Conservation (phyloP, 2,888 invertebrate species). For the Pimpla rufipes region DNA sequence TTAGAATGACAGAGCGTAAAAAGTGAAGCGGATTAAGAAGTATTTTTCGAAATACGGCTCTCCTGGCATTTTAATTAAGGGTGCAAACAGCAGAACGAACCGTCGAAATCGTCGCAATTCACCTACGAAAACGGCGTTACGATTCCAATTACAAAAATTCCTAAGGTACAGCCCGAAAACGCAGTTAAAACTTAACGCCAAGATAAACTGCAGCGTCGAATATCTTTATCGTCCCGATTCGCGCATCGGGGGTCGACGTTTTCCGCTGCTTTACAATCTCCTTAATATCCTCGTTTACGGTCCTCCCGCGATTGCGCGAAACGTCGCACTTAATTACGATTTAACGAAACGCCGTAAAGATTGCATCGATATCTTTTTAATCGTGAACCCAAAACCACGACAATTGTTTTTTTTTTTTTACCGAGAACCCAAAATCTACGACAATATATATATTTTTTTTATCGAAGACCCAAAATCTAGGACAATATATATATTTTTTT, state of each 20-base stretch:
- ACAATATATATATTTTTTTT: too few relatives aligned
- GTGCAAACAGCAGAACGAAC: too few relatives aligned
- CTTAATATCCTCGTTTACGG: conserved; percentile 8
- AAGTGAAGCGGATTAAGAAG: too few relatives aligned
- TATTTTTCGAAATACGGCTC: too few relatives aligned
- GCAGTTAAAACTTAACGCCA: neutral
- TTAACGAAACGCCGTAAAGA: conserved; percentile 7
- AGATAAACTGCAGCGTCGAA: neutral
- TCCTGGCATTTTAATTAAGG: too few relatives aligned
- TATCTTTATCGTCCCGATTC: neutral
- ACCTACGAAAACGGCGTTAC: neutral
- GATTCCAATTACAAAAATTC: neutral
- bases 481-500: too few relatives aligned
- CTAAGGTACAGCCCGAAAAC: neutral
- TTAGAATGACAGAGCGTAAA: too few relatives aligned
- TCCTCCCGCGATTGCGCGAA: neutral
- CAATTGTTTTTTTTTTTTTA: too few relatives aligned
- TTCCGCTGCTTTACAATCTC: neutral
- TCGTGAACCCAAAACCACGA: too few relatives aligned
- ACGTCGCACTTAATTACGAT: neutral
- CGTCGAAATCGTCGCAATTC: neutral
- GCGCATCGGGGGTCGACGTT: neutral
- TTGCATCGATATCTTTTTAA: neutral
- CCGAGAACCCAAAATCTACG: too few relatives aligned
- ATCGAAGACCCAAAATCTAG: too few relatives aligned